Base-by-base conservation (phyloP, 35 echinoderm and acorn worm genomes). In the Eucidaris tribuloides region DNA sequence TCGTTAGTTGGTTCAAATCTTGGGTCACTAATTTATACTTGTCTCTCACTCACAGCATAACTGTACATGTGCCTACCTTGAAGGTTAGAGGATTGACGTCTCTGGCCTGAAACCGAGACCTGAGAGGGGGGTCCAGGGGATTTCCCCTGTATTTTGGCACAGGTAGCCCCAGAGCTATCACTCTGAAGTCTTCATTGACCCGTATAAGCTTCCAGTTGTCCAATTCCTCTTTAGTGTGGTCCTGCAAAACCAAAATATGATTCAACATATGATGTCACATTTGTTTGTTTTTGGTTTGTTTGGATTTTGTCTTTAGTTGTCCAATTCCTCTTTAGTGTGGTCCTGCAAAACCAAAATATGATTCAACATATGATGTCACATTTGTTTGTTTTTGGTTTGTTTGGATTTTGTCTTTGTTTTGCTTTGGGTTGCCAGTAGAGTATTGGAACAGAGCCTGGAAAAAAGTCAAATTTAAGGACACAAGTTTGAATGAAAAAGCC, bases 101-200 rank as follows among this genome's bases (percentile, higher is more conserved):
- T 45, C 95, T 89, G 14, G 95, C 95, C 74, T 98, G 95, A 65
- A 98, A 98, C 22, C 95, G 58, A 42, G 95, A 98, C 43, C 95
- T 79, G 4, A 98, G 58, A 28, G 95, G 95, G 20, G 95, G 95
- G 56, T 98, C 95, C 37, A 97, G 66, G 37, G 95, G 95, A 64
- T 98, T 98, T 50, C 95, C 95, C 64, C 87, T 83, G 63, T 97
- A 98, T 41, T 82, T 87, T 11, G 90, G 95, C 3, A 98, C 86
- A 15, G 90, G 95, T 18, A 98, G 79, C 22, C 95, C 95, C 24
- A 98, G 68, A n/a, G 95, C 95, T 22, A 97, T 98, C 3, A 98
- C 95, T 18, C 95, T 76, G 79, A 98, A 98, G 46, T 98, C 86
- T 74, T 98, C 95, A 45, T 85, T 93, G 55, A 98, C 95, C 23